Percentiles rank a stretch among this genome's conserved stretches.
phyloP scores from a whole-genome alignment of 2,888 invertebrate species.

The Axea sp. region DNA sequence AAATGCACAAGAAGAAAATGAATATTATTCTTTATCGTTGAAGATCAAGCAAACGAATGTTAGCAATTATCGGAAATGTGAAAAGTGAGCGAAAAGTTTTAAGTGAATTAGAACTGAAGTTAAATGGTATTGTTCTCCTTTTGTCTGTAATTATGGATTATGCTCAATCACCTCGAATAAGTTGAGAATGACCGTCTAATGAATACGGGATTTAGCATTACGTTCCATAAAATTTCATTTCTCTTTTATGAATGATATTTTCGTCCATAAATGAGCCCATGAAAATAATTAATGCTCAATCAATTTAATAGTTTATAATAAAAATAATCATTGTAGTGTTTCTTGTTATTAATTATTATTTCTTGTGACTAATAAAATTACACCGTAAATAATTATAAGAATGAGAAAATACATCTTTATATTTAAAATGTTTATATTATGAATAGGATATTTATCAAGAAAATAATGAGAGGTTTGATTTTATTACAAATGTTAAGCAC shows the following conservation, averaged over 20 bases:
- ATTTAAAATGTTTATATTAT: too few species aligned
- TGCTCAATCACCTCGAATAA: constrained; percentile 6
- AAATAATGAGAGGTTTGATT: too few species aligned
- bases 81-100: constrained; percentile 33
- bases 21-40: constrained; percentile 2
- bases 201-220: too few species aligned
- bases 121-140: constrained; percentile 21
- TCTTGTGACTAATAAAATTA: too few species aligned
- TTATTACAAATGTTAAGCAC: too few species aligned
- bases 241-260: constrained; percentile 4
- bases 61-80: constrained; percentile 29
- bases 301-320: too few species aligned
- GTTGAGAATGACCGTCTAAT: constrained; percentile 3
- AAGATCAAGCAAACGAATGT: constrained; percentile 8
- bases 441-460: too few species aligned
- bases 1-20: background rate
- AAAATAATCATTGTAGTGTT: too few species aligned
- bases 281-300: background rate
- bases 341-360: too few species aligned
- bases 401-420: too few species aligned
- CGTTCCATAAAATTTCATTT: constrained; percentile 7
- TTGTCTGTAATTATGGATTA: constrained; percentile 22
- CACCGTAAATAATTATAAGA: too few species aligned
- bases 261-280: background rate
- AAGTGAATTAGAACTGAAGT: constrained; percentile 25